phyloP scores from a whole-genome alignment of 2,113 vertebrate genomes.

The Myodes glareolus region DNA sequence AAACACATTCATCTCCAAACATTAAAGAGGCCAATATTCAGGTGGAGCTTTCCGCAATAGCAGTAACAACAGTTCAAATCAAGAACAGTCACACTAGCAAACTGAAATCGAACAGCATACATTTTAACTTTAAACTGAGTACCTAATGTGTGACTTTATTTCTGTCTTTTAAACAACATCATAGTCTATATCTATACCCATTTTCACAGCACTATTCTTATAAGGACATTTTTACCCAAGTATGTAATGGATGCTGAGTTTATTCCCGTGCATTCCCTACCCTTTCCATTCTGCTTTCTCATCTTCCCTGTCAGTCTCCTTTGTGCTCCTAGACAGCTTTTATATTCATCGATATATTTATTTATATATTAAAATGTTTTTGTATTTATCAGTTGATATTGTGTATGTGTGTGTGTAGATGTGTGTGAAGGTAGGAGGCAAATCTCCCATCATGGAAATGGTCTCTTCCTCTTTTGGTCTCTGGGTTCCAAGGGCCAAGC shows the following conservation, averaged over 20 bases:
- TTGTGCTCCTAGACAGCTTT: not conserved
- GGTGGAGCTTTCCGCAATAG: not conserved
- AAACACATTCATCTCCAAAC: not conserved
- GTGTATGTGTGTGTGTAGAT: not conserved
- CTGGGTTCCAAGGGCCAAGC: no score
- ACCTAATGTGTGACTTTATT: not conserved
- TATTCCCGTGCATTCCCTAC: no score
- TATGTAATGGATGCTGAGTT: no score
- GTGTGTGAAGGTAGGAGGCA: no score
- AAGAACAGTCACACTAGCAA: constrained; percentile 1
- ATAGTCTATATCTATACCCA: no score
- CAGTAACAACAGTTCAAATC: not conserved
- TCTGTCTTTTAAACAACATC: not conserved
- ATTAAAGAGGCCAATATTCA: not conserved
- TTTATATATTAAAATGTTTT: not conserved
- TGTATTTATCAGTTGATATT: not conserved
- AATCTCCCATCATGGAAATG: not conserved
- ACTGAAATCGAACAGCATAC: not conserved
- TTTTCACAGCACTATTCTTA: not conserved
- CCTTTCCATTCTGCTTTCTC: no score
- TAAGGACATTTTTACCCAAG: not conserved
- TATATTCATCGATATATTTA: no score
- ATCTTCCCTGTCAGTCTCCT: no score
- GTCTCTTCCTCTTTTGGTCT: not conserved
- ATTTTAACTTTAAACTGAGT: not conserved